phyloP scores from a whole-genome alignment of 2,797 vertebrate species.

The Apodemus agrarius region DNA sequence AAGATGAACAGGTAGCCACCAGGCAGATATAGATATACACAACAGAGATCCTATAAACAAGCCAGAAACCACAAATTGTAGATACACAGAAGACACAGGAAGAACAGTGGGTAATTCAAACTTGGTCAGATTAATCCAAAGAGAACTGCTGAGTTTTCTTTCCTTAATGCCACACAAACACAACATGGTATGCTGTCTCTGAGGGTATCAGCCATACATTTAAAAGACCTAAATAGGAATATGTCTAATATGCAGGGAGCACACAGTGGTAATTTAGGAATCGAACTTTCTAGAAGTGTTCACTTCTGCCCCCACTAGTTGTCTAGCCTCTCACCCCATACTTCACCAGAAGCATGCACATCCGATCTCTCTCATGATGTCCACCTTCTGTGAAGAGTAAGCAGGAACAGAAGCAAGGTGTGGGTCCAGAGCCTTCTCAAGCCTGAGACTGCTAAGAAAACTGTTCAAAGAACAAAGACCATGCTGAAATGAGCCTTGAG shows the following conservation, averaged over 20 bases:
- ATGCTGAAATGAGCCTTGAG: background rate
- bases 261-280: background rate
- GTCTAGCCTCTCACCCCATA: rapidly evolving
- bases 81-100: background rate
- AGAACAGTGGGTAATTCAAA: background rate
- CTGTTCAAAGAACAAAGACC: background rate
- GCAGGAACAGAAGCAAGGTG: background rate
- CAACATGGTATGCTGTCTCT: background rate
- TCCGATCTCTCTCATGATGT: background rate
- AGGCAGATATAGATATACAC: background rate
- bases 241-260: background rate
- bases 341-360: background rate
- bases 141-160: background rate
- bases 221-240: background rate
- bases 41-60: background rate
- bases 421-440: background rate
- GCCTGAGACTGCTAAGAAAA: background rate
- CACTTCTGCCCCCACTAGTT: background rate
- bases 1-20: background rate
- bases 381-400: background rate
- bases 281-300: background rate
- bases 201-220: background rate
- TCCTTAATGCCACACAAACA: background rate
- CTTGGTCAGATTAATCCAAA: background rate
- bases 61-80: background rate